phyloP scores from a whole-genome alignment of 1,140 invertebrate genomes.

The Drosophila lacteicornis region DNA sequence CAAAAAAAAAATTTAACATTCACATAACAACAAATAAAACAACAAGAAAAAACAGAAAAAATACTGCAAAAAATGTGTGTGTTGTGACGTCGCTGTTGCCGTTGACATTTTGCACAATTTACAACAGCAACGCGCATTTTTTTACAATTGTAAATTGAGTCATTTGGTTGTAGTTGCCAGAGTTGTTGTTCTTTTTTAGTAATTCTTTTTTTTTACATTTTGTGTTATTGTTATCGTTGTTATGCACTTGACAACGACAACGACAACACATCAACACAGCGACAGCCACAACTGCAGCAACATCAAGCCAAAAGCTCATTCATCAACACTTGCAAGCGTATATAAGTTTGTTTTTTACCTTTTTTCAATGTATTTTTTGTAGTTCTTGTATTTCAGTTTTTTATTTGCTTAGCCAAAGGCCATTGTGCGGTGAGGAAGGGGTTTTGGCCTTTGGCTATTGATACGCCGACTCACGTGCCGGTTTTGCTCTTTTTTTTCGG shows the following conservation, averaged over 20 bases:
- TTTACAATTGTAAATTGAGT: slow-evolving; percentile 83
- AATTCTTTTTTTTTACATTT: slow-evolving; percentile 16
- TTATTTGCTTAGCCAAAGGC: slow-evolving; percentile 47
- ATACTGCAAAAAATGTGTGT: slow-evolving; percentile 42
- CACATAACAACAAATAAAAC: slow-evolving; percentile 60
- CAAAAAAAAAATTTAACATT: slow-evolving; percentile 51
- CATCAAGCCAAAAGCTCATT: slow-evolving; percentile 56
- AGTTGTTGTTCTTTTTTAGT: slow-evolving; percentile 33
- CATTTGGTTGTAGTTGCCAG: slow-evolving; percentile 67
- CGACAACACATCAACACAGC: slow-evolving; percentile 33
- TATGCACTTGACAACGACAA: slow-evolving; percentile 77
- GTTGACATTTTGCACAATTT: slow-evolving; percentile 71
- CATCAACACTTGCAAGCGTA: slow-evolving; percentile 67
- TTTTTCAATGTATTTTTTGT: slow-evolving; percentile 27
- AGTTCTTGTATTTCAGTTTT: slow-evolving; percentile 21
- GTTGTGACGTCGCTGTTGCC: slow-evolving; percentile 67
- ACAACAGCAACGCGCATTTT: slow-evolving; percentile 65
- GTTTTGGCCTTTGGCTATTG: slow-evolving; percentile 35
- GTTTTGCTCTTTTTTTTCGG: slow-evolving; percentile 41
- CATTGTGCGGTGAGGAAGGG: slow-evolving; percentile 16
- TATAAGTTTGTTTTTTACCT: slow-evolving; percentile 13
- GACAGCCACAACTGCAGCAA: slow-evolving; percentile 41
- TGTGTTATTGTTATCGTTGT: slow-evolving; percentile 51
- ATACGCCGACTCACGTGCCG: slow-evolving; percentile 57
- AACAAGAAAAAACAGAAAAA: slow-evolving; percentile 9